Evolutionary conservation across 2,113 vertebrate species (phyloP), one percentile per base, ranked within the genome.

Genomic region (Oryzias woworae): DNA sequence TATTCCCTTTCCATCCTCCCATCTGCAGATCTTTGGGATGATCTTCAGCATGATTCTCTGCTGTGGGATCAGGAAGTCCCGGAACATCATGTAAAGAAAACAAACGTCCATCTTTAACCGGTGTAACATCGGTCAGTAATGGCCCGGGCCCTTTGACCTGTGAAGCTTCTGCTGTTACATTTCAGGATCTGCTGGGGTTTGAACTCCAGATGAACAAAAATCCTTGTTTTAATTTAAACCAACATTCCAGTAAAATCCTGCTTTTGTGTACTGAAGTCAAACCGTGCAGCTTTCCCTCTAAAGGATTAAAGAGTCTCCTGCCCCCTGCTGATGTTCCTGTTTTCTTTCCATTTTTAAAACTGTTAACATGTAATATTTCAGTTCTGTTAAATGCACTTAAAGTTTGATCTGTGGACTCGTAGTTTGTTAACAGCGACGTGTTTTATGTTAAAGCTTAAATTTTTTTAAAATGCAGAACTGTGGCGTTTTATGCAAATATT

Each of bases 41-140:
- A 94, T 98, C 87, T 95, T 97, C 93, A 98, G 96, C 77, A 96
- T 98, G 94, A 78, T 98, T 73, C 91, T 98, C 58, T 96, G 95
- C 86, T 98, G 96, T 26, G 95, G 95, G 49, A 95, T 98, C 72
- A 94, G 94, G 81, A 92, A 78, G 76, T 96, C 88, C 82, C 85
- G 94, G 18, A 94, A 96, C 75, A 93, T 93, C 83, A 93, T 97
- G 73, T 96, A 89, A 93, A 57, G 17, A 0, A 0, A 42, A 1
- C 0, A 31, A 20, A 53, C 69, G 72, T 79, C 46, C 17, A 63
- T 31, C 45, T 66, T 26, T 10, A 42, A 24, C 62, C 17, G 15
- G 49, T 77, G 54, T 66, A 74, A 67, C 49, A 48, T 50, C 56
- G 51, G 4, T 36, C 20, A 58, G 43, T n/a, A n/a, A 1, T 14